Conservation (phyloP, 2,113 vertebrate species). For the Pogona vitticeps region DNA sequence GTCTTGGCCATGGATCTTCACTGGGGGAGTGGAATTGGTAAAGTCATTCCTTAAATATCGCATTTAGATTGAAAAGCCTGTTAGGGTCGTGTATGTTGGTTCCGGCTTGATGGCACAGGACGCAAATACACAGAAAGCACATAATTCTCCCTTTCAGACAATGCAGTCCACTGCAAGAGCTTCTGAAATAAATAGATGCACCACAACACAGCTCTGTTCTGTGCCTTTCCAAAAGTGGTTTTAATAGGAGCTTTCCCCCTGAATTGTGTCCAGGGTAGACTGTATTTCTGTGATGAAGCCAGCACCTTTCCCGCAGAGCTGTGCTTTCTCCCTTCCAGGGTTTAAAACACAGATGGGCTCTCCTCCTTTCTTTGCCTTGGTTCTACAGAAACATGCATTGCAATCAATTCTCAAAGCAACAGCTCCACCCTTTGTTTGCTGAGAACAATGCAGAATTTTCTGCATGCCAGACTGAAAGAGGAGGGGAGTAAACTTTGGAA, state of each 20-base stretch:
- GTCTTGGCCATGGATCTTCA: no score
- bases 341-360: not conserved
- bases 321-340: no score
- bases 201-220: not conserved
- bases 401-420: slow-evolving; percentile 69
- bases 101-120: no score
- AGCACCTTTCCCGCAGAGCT: not conserved
- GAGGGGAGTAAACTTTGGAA: not conserved
- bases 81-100: no score
- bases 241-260: not conserved
- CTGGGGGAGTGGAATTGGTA: no score
- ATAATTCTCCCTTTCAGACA: not conserved
- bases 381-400: rapidly evolving
- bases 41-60: no score
- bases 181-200: not conserved
- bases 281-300: not conserved
- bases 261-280: not conserved
- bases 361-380: not conserved
- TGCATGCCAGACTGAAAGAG: rapidly evolving
- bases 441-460: slow-evolving; percentile 39
- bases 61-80: no score
- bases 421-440: slow-evolving; percentile 73
- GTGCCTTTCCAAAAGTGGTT: not conserved
- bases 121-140: not conserved
- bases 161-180: not conserved